Evolutionary conservation across 64 coral and sea anemone genomes (phyloP).

Genomic region (Montipora sp.): DNA sequence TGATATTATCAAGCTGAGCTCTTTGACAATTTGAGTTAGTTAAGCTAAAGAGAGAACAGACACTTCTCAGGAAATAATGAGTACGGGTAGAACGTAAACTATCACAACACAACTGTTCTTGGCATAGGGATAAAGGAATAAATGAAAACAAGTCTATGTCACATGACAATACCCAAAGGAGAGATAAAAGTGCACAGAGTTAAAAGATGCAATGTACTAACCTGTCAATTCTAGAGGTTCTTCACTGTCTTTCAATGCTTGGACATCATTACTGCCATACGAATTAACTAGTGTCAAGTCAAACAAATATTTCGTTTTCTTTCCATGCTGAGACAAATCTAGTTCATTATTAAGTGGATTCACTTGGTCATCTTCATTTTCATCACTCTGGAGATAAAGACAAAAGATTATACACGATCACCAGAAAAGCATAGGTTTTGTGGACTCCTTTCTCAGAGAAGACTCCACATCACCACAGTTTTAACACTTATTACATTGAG

Average conservation of each 20-base stretch:
- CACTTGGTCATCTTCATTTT: conserved; percentile 59
- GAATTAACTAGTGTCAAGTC: conserved; percentile 86
- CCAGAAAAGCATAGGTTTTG: neutral
- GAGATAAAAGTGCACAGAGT: neutral
- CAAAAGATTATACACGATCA: neutral
- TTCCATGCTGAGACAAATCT: conserved; percentile 30
- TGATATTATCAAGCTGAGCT: no score
- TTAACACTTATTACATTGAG: no score
- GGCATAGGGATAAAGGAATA: no score
- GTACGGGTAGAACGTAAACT: no score
- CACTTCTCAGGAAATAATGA: no score
- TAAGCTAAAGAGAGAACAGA: no score
- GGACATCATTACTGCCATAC: conserved; percentile 91
- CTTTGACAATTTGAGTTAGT: no score
- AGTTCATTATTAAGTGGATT: conserved; percentile 34
- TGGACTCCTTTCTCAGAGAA: no score
- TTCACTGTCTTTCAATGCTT: conserved; percentile 74
- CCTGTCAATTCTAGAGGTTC: conserved; percentile 80
- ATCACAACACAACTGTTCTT: no score
- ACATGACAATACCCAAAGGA: neutral
- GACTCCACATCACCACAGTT: no score
- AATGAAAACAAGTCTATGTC: neutral
- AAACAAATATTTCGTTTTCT: conserved; percentile 67
- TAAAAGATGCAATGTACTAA: conserved; percentile 13
- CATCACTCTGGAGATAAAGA: conserved; percentile 47